phyloP scores from a whole-genome alignment of 2,113 vertebrate genomes.

The cattle (Bos taurus) region ARS-UCD2.0 NC_037349.1:38983501-38984000 shows the following conservation, averaged over 20 bases:
- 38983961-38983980: background rate
- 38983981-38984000: background rate
- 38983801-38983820: conserved; percentile 7
- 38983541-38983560: background rate
- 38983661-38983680: background rate
- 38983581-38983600: background rate
- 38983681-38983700: background rate
- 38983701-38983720: background rate
- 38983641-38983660: background rate
- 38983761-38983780: background rate
- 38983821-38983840: conserved; percentile 9
- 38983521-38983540: background rate
- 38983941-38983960: background rate
- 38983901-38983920: background rate
- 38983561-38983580: background rate
- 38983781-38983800: background rate
- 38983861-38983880: background rate
- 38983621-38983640: background rate
- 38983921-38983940: background rate
- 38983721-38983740: background rate
- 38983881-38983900: conserved; percentile 23
- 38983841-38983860: background rate
- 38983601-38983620: background rate
- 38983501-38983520: background rate
- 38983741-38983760: background rate